Conservation (phyloP, 1,140 invertebrate species). For the Drosophila murphyi region DNA sequence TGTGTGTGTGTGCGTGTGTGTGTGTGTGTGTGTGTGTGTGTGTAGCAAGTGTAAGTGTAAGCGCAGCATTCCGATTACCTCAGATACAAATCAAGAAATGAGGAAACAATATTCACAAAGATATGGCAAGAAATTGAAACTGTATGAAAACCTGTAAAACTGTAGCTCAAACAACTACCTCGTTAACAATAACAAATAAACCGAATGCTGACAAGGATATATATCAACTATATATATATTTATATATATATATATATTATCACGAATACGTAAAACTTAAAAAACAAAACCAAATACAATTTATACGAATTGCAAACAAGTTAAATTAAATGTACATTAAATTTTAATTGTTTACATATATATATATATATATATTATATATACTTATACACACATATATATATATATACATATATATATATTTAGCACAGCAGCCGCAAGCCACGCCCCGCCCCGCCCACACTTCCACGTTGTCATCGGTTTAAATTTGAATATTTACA, state of each 20-base stretch:
- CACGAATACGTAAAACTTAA: conserved; percentile 73
- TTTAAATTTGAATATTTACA: conserved; percentile 75
- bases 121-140: not conserved
- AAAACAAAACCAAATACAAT: conserved; percentile 49
- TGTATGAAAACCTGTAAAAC: conserved; percentile 7
- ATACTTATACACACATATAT: conserved; percentile 52
- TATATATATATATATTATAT: conserved; percentile 41
- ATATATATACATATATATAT: conserved; percentile 29
- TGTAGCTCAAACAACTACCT: conserved; percentile 26
- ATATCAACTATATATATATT: conserved; percentile 32
- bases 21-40: not conserved
- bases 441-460: not conserved
- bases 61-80: conserved; percentile 23
- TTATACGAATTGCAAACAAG: conserved; percentile 44
- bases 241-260: conserved; percentile 13
- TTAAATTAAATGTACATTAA: conserved; percentile 76
- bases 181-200: conserved; percentile 29
- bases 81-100: not conserved
- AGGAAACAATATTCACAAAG: conserved; percentile 1
- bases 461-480: conserved; percentile 64
- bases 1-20: too few relatives aligned
- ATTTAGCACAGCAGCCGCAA: conserved; percentile 4
- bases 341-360: conserved; percentile 76
- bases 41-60: not conserved
- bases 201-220: conserved; percentile 4